A percentile compares a stretch with the other conserved stretches of the same genome.
These are phyloP conservation scores for Galendromus occidentalis DNA, from an alignment of 1,140 invertebrate species.

Conservation along the genomic window DNA sequence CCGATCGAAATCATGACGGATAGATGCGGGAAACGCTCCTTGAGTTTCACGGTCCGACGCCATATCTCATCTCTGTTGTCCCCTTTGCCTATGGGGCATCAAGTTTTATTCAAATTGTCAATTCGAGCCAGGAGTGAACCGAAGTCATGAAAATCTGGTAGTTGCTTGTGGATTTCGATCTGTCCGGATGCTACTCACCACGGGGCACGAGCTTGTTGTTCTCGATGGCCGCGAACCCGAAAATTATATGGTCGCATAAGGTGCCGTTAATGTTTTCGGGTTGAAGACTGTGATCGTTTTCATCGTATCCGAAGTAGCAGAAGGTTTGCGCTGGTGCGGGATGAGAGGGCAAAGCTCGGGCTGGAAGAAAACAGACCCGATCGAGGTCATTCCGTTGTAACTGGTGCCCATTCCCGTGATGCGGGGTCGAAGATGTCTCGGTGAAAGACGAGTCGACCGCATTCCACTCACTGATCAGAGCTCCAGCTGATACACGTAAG, in stretches of 20 bases:
- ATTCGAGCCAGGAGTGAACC: no score
- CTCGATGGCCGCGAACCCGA: constrained; percentile 45
- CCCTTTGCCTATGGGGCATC: no score
- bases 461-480: no score
- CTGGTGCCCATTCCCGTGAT: no score
- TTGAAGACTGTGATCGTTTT: background rate
- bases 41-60: background rate
- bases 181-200: no score
- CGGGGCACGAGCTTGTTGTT: constrained; percentile 36
- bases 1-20: background rate
- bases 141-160: background rate
- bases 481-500: no score
- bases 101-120: no score
- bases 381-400: no score
- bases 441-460: no score
- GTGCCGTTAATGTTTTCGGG: constrained; percentile 13
- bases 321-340: background rate
- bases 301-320: constrained; percentile 3
- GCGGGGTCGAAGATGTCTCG: no score
- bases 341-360: background rate
- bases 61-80: background rate
- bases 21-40: background rate
- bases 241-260: constrained; percentile 59
- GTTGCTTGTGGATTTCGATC: no score
- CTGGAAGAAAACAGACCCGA: background rate